Percentiles rank a stretch among this genome's conserved stretches.
phyloP scores from a whole-genome alignment of 2,888 invertebrate species.

The Parapristionchus giblindavisi region DNA sequence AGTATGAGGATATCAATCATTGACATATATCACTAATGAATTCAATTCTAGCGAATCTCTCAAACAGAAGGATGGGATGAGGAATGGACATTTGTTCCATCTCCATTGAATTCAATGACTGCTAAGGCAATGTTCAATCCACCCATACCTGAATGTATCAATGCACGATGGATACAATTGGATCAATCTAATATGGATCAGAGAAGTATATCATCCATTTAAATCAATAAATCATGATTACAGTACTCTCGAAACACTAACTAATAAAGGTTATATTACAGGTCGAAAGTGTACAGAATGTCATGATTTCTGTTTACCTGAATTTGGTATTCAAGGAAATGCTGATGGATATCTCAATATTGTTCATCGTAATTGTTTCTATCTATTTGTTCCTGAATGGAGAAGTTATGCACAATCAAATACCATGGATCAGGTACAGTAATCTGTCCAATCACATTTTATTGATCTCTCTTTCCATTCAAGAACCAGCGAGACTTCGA shows the following conservation, averaged over 20 bases:
- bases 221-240: neutral
- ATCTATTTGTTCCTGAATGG: slow-evolving; percentile 68
- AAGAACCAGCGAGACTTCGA: slow-evolving; percentile 62
- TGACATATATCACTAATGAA: neutral
- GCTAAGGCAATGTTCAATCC: slow-evolving; percentile 51
- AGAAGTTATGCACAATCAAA: slow-evolving; percentile 60
- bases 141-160: slow-evolving; percentile 61
- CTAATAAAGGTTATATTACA: slow-evolving; percentile 39
- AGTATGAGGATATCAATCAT: slow-evolving; percentile 43
- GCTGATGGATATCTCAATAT: slow-evolving; percentile 60
- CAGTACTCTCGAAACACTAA: neutral
- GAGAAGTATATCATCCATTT: no score
- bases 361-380: slow-evolving; percentile 63
- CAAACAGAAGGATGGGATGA: slow-evolving; percentile 61
- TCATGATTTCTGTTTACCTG: slow-evolving; percentile 67
- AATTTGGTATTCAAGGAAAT: slow-evolving; percentile 59
- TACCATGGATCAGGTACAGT: slow-evolving; percentile 51
- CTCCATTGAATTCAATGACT: slow-evolving; percentile 39
- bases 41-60: slow-evolving; percentile 1
- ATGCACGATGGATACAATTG: slow-evolving; percentile 62
- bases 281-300: slow-evolving; percentile 64
- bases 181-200: slow-evolving; percentile 53
- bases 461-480: neutral
- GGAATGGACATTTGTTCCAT: slow-evolving; percentile 54
- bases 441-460: no score